Conservation (phyloP, 2,797 vertebrate genomes). For the Liasis olivaceus region DNA sequence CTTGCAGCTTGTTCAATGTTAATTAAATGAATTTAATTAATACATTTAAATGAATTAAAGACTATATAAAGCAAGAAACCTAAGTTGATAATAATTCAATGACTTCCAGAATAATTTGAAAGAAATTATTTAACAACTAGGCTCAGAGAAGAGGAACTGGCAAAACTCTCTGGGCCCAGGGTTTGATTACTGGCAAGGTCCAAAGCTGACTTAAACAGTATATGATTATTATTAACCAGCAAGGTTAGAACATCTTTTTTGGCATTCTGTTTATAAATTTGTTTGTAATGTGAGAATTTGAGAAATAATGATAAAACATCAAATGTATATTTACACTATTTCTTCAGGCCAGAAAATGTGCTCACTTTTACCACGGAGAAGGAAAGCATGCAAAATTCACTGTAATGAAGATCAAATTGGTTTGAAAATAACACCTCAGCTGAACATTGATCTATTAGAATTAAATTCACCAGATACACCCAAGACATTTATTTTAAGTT, state of each 20-base stretch:
- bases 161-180: neutral
- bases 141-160: neutral
- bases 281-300: neutral
- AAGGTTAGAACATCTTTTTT: neutral
- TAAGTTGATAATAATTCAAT: neutral
- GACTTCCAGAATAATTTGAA: neutral
- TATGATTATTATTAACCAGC: neutral
- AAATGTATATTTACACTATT: neutral
- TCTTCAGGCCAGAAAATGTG: neutral
- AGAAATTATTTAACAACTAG: conserved; percentile 1
- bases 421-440: neutral
- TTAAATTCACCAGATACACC: neutral
- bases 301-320: neutral
- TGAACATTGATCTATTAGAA: neutral
- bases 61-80: neutral
- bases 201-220: neutral
- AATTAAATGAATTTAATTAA: conserved; percentile 37
- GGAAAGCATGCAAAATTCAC: neutral
- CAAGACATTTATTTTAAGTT: neutral
- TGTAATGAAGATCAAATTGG: neutral
- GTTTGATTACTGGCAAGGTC: neutral
- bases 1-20: conserved; percentile 23
- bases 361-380: neutral
- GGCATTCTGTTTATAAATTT: neutral
- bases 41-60: conserved; percentile 29